Evolutionary conservation across 2,888 invertebrate species (phyloP).

Genomic region (Noctua fimbriata): DNA sequence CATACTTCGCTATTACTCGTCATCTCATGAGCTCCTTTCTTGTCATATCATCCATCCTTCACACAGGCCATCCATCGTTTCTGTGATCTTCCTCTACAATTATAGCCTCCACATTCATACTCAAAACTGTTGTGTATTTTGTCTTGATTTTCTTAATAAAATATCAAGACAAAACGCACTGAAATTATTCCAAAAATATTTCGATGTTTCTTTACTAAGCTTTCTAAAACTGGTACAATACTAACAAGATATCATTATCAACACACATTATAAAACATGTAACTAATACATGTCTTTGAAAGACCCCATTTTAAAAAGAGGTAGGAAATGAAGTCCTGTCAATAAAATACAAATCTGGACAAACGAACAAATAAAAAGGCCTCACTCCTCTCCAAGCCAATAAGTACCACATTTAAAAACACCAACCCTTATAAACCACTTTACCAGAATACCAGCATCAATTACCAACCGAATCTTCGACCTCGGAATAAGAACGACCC

Average conservation of each 20-base stretch:
- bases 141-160: too few species aligned
- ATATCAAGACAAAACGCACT: not conserved
- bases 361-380: slow-evolving; percentile 7
- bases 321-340: not conserved
- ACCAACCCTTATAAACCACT: slow-evolving; percentile 42
- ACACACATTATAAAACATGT: not conserved
- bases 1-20: too few species aligned
- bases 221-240: not conserved
- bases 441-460: slow-evolving; percentile 58
- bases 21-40: too few species aligned
- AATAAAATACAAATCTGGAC: not conserved
- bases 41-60: too few species aligned
- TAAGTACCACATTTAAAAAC: slow-evolving; percentile 42
- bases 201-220: not conserved
- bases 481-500: slow-evolving; percentile 73
- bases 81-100: too few species aligned
- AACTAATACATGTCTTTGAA: not conserved
- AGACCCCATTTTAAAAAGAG: not conserved
- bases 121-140: too few species aligned
- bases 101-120: too few species aligned
- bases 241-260: not conserved
- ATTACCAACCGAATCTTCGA: slow-evolving; percentile 66
- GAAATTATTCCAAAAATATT: not conserved
- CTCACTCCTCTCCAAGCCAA: not conserved
- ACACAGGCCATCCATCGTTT: too few species aligned